Evolutionary conservation across 2,888 invertebrate species (phyloP).

Genomic region (Aphidius colemani): DNA sequence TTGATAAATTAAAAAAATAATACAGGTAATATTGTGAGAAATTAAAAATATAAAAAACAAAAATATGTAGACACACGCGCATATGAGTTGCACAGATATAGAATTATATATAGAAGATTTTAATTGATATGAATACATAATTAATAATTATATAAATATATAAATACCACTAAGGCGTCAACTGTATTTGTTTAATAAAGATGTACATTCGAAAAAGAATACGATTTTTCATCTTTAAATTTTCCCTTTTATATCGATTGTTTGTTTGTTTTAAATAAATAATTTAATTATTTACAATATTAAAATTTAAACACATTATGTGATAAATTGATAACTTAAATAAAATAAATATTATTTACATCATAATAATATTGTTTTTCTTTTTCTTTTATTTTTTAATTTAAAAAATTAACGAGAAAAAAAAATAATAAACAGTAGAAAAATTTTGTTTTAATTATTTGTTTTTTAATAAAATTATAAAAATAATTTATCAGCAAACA

Average conservation of each 20-base stretch:
- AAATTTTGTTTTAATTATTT: neutral
- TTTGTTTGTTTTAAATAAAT: too few relatives aligned
- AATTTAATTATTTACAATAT: too few relatives aligned
- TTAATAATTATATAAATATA: constrained; percentile 50
- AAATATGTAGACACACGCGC: constrained; percentile 51
- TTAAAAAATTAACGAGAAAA: too few relatives aligned
- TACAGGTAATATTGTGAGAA: constrained; percentile 31
- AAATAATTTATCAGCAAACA: constrained; percentile 52
- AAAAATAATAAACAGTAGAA: neutral
- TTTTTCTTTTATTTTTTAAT: too few relatives aligned
- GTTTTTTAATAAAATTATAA: neutral
- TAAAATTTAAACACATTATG: too few relatives aligned
- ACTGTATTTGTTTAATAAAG: constrained; percentile 62
- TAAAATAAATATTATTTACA: too few relatives aligned
- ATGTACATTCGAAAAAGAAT: constrained; percentile 57
- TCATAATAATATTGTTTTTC: too few relatives aligned
- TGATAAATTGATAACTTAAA: too few relatives aligned
- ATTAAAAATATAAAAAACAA: constrained; percentile 37
- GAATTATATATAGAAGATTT: constrained; percentile 52
- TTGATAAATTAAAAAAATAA: neutral
- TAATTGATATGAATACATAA: constrained; percentile 41
- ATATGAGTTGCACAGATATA: constrained; percentile 59
- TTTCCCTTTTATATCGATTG: neutral
- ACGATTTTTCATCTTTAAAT: constrained; percentile 10
- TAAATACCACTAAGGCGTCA: constrained; percentile 60